These are phyloP conservation scores for Trichopoda pennipes DNA, from an alignment of 2,888 invertebrate species.

Conservation along the genomic window DNA sequence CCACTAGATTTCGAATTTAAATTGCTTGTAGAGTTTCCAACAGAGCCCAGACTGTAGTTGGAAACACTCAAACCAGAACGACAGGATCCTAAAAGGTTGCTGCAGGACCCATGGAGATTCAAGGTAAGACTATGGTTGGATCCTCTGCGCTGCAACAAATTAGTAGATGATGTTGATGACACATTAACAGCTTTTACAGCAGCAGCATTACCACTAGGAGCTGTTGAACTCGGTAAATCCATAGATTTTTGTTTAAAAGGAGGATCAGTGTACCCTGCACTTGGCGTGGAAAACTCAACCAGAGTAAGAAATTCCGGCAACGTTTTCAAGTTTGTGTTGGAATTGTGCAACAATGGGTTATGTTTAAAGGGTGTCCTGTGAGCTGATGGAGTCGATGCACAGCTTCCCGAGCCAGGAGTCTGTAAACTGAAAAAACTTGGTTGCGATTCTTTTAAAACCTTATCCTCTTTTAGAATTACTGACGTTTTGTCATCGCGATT, in stretches of 20 bases:
- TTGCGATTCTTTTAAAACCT: conserved; percentile 40
- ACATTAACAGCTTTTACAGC: conserved; percentile 54
- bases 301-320: conserved; percentile 87
- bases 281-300: conserved; percentile 83
- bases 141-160: conserved; percentile 83
- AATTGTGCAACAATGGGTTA: conserved; percentile 78
- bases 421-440: conserved; percentile 49
- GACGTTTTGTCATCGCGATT: conserved; percentile 60
- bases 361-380: conserved; percentile 73
- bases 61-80: conserved; percentile 82
- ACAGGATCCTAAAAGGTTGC: conserved; percentile 76
- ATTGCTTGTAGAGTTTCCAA: conserved; percentile 74
- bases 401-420: conserved; percentile 51
- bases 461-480: conserved; percentile 59
- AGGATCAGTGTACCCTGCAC: conserved; percentile 65
- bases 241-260: conserved; percentile 76
- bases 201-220: conserved; percentile 31
- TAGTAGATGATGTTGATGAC: conserved; percentile 73
- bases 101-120: conserved; percentile 83
- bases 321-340: conserved; percentile 87
- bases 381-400: conserved; percentile 54
- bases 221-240: conserved; percentile 71
- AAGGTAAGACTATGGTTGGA: conserved; percentile 84
- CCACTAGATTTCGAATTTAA: conserved; percentile 77
- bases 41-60: conserved; percentile 83